Evolutionary conservation across 2,797 vertebrate genomes (phyloP), one percentile per base, ranked within the genome.

Genomic region (Taeniopygia guttata): DNA sequence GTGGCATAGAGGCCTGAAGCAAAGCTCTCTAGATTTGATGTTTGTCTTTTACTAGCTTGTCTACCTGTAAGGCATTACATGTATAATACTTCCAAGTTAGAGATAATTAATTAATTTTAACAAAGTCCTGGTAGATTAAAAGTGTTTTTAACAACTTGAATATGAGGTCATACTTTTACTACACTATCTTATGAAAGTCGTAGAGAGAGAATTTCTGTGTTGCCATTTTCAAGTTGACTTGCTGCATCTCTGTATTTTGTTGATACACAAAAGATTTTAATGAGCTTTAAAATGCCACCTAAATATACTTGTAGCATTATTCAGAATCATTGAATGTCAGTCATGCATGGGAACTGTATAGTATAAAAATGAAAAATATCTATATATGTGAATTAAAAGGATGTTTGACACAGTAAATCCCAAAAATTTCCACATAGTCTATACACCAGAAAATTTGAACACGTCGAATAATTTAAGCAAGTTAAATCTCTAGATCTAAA

Each of bases 161-260:
- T 80, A 12, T 32, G 22, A 36, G 30, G 21, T 77, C 27, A n/a
- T 67, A 60, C 18, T 55, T 73, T 82, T 67, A 48, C 27, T 77
- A 19, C 8, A n/a, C 43, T 49, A 0, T 32, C 10, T 48, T 64
- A 12, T 7, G 15, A 5, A 67, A 48, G 49, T 13, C 5, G 0
- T 27, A 40, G 29, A 68, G 38, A 40, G 29, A 68, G 38, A 54
- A 52, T 38, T 80, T 79, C 9, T 68, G 7, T 38, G 30, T 75
- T 91, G 40, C 45, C 5, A 4, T 80, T 87, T 67, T 75, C 22
- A 34, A 46, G 25, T 43, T 77, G 45, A n/a, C 7, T 80, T 77
- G 58, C 34, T 72, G 4, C 26, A 5, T 49, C 8, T 62, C 16
- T 43, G 8, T 72, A 19, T 76, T 78, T 49, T 77, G 63, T 54